Evolutionary conservation across 2,113 vertebrate genomes (phyloP), one percentile per base, ranked within the genome.

Genomic region (Megalops atlanticus): DNA sequence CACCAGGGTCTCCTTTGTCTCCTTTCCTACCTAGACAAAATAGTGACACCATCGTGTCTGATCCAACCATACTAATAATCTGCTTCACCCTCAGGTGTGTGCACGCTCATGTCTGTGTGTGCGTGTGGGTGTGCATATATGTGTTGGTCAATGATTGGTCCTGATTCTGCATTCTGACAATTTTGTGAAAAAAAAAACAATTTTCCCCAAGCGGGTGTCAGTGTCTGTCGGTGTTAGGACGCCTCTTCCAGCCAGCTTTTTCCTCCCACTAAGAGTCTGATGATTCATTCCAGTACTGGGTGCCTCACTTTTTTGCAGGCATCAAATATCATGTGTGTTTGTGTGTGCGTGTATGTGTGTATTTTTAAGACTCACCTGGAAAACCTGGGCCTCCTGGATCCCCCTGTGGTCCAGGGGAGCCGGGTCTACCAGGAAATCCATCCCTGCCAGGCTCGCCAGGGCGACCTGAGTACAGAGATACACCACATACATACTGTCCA

Each of bases 21-120:
- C 97, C 97, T 85, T 92, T 95, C 52, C 70, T 76, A 78, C 97
- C 97, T 97, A 84, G 72, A 89, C 8, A 7, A 68, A 27, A 24
- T 2, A 71, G 33, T 71, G 14, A 12, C 24, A 71, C 15, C 35
- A 71, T 3, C 35, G 21, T 71, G 14, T 18, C 33, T 38, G 36
- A 49, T 58, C 12, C 24, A 58, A 18, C 15, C 43, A 45, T 45
- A 12, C 43, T 6, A 54, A 54, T 3, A 8, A 21, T 54, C 18
- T 54, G 49, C 18, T 3, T 54, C 27, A 69, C 12, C 64, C 64
- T 15, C 64, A 70, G 15, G 64, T 36, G 14, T 1, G 6, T 74
- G 27, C n/a, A 33, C 3, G 35, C 15, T 45, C 39, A 7, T 71
- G 27, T 64, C 10, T 76, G 15, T 38, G 49, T 74, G 72, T 70